phyloP scores from a whole-genome alignment of 2,797 vertebrate species.

The Chaetodon trifasciatus region DNA sequence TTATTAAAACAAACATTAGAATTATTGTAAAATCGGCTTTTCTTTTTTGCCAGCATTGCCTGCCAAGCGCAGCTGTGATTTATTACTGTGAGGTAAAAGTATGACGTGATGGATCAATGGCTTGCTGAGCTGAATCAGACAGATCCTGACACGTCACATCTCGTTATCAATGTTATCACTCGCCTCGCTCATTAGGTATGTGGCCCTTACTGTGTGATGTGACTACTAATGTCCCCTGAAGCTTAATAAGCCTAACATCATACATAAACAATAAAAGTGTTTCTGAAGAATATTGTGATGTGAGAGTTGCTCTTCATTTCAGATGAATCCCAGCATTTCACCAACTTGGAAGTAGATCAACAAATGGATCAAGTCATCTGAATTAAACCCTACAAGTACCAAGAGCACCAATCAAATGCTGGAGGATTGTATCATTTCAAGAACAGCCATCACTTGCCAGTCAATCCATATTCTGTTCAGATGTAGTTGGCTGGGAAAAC shows the following conservation, averaged over 20 bases:
- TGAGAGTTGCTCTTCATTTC: not conserved
- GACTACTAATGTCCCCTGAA: not conserved
- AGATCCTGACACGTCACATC: not conserved
- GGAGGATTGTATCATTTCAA: not conserved
- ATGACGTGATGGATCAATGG: not conserved
- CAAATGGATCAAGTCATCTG: not conserved
- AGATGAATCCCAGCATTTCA: not conserved
- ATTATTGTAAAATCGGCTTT: not conserved
- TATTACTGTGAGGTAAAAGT: not conserved
- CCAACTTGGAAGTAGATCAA: not conserved
- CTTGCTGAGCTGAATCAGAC: not conserved
- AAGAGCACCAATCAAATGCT: not conserved
- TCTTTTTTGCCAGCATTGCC: not conserved
- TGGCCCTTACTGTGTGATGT: not conserved
- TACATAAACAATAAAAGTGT: not conserved
- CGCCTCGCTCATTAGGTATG: not conserved
- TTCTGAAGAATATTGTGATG: not conserved
- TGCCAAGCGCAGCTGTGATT: not conserved
- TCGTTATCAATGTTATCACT: not conserved
- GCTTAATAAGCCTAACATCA: not conserved
- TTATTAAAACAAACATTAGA: slow-evolving; percentile 14
- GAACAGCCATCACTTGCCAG: not conserved
- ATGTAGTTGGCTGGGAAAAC: not conserved
- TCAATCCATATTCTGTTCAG: not conserved
- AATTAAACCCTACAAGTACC: not conserved